phyloP scores from a whole-genome alignment of 2,888 invertebrate genomes.

The Zele albiditarsus region DNA sequence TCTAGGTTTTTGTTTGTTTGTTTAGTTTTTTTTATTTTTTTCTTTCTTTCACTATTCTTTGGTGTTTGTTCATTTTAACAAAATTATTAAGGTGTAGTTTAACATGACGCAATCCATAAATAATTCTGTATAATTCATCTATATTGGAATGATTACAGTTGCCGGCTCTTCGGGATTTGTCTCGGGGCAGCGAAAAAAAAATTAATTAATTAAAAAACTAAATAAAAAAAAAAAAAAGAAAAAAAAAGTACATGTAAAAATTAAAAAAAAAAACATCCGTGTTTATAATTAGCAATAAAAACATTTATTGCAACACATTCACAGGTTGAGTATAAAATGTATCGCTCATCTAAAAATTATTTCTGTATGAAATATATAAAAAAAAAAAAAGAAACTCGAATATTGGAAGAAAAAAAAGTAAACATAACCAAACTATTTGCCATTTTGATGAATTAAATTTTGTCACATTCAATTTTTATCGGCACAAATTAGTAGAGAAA shows the following conservation, averaged over 20 bases:
- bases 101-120: slow-evolving; percentile 52
- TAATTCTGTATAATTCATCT: slow-evolving; percentile 50
- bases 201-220: neutral
- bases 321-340: slow-evolving; percentile 67
- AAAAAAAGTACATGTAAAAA: neutral
- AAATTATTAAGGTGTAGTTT: slow-evolving; percentile 32
- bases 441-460: too few species aligned
- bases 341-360: slow-evolving; percentile 48
- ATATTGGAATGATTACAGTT: slow-evolving; percentile 60
- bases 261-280: neutral
- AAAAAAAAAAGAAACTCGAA: too few species aligned
- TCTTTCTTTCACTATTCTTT: too few species aligned
- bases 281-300: slow-evolving; percentile 54
- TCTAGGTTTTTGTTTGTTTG: too few species aligned
- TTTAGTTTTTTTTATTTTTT: too few species aligned
- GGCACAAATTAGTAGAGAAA: neutral
- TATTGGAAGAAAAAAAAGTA: too few species aligned
- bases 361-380: neutral
- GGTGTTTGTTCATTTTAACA: slow-evolving; percentile 27
- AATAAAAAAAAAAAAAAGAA: neutral
- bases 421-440: too few species aligned
- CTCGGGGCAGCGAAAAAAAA: slow-evolving; percentile 50
- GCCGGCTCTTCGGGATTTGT: slow-evolving; percentile 56
- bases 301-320: slow-evolving; percentile 26
- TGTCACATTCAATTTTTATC: neutral